Conservation (phyloP, 2,797 vertebrate species). For the Sebastes miniatus region DNA sequence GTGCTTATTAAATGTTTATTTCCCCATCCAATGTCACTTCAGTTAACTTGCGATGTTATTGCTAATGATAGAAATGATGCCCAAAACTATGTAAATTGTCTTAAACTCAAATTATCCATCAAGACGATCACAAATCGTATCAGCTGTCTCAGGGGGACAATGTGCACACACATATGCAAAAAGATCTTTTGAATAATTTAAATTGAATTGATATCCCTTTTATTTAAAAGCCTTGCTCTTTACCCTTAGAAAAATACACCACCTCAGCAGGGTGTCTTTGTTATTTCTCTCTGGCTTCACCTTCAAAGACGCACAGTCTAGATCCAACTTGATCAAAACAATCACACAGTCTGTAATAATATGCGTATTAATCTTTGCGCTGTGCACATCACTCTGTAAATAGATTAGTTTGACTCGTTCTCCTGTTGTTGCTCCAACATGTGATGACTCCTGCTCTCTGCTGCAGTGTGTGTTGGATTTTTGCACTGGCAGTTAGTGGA, state of each 20-base stretch:
- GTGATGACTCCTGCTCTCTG: constrained; percentile 21
- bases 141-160: constrained; percentile 17
- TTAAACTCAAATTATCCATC: constrained; percentile 15
- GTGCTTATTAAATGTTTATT: neutral
- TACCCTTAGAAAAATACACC: constrained; percentile 33
- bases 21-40: neutral
- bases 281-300: constrained; percentile 42
- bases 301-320: constrained; percentile 49
- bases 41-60: neutral
- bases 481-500: neutral
- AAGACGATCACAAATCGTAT: constrained; percentile 21
- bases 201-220: constrained; percentile 42
- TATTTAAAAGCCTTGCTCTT: constrained; percentile 49
- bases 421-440: constrained; percentile 2
- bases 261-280: constrained; percentile 54
- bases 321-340: constrained; percentile 52
- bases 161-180: neutral
- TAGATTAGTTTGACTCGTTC: constrained; percentile 1
- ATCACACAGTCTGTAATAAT: constrained; percentile 18
- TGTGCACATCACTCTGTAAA: neutral
- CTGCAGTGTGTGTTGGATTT: neutral
- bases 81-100: neutral
- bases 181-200: constrained; percentile 12
- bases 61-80: constrained; percentile 7
- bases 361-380: constrained; percentile 10